Percentiles rank a stretch among this genome's conserved stretches.
phyloP scores from a whole-genome alignment of 2,113 vertebrate species.

The Heterotis niloticus region DNA sequence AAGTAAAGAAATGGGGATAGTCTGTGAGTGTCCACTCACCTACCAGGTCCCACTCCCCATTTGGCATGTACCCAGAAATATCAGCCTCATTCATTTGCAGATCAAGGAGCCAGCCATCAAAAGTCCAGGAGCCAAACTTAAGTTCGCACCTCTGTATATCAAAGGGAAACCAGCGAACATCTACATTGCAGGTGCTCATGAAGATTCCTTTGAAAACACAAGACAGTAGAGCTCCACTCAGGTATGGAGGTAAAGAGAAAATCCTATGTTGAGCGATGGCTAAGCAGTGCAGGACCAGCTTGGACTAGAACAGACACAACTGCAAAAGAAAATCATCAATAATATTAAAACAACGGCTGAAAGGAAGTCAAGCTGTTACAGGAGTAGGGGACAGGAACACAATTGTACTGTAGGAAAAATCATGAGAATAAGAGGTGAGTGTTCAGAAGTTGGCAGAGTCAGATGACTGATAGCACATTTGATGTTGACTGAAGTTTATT shows the following conservation, averaged over 20 bases:
- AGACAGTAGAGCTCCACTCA: not conserved
- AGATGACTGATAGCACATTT: no score
- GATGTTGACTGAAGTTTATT: no score
- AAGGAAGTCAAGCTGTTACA: not conserved
- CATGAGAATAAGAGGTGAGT: no score
- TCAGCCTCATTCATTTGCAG: slow-evolving; percentile 71
- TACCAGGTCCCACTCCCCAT: slow-evolving; percentile 72
- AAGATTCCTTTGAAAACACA: slow-evolving; percentile 61
- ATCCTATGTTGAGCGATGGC: no score
- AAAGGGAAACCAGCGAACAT: slow-evolving; percentile 75
- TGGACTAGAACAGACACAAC: no score
- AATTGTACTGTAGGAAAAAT: not conserved
- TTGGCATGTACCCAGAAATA: slow-evolving; percentile 67
- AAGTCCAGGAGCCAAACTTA: slow-evolving; percentile 75
- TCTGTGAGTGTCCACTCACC: slow-evolving; percentile 50
- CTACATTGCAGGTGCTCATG: slow-evolving; percentile 73
- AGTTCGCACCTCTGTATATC: slow-evolving; percentile 71
- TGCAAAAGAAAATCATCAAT: not conserved
- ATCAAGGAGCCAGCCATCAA: slow-evolving; percentile 71
- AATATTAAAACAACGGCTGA: not conserved
- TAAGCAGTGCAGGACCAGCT: no score
- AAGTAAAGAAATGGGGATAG: not conserved
- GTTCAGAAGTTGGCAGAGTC: no score
- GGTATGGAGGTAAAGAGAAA: not conserved
- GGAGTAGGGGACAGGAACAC: not conserved